Evolutionary conservation across 2,797 vertebrate genomes (phyloP).

Genomic region (Amphiprion clarkii): DNA sequence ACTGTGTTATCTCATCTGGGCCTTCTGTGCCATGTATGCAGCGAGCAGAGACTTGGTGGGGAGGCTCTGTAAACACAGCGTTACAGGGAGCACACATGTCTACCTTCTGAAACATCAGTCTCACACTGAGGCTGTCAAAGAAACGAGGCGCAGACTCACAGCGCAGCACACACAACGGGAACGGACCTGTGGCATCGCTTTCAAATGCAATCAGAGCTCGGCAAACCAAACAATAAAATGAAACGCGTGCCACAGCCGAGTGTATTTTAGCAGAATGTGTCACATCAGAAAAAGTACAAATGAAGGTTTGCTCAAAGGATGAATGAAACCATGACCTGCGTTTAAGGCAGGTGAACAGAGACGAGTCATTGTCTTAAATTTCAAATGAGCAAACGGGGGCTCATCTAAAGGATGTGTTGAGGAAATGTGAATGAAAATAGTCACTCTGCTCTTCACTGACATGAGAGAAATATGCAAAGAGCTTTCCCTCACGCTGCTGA

Average conservation of each 20-base stretch:
- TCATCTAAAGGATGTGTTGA: constrained; percentile 31
- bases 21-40: constrained; percentile 71
- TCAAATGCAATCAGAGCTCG: constrained; percentile 75
- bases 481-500: constrained; percentile 44
- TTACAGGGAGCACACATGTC: constrained; percentile 76
- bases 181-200: constrained; percentile 77
- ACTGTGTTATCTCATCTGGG: constrained; percentile 70
- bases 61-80: constrained; percentile 79
- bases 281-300: constrained; percentile 59
- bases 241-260: constrained; percentile 38
- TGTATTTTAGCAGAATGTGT: constrained; percentile 50
- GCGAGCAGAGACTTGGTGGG: constrained; percentile 72
- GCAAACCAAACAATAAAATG: constrained; percentile 54
- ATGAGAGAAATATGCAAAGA: constrained; percentile 72
- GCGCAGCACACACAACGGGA: constrained; percentile 65
- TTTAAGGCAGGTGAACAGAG: constrained; percentile 57
- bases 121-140: constrained; percentile 83
- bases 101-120: constrained; percentile 79
- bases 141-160: constrained; percentile 59
- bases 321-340: constrained; percentile 58
- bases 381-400: constrained; percentile 25
- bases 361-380: constrained; percentile 29
- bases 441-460: constrained; percentile 66
- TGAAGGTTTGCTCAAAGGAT: constrained; percentile 53
- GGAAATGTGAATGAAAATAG: constrained; percentile 61